These are phyloP conservation scores for Scatophagus argus DNA, from an alignment of 2,113 vertebrate species.

Conservation along the genomic window DNA sequence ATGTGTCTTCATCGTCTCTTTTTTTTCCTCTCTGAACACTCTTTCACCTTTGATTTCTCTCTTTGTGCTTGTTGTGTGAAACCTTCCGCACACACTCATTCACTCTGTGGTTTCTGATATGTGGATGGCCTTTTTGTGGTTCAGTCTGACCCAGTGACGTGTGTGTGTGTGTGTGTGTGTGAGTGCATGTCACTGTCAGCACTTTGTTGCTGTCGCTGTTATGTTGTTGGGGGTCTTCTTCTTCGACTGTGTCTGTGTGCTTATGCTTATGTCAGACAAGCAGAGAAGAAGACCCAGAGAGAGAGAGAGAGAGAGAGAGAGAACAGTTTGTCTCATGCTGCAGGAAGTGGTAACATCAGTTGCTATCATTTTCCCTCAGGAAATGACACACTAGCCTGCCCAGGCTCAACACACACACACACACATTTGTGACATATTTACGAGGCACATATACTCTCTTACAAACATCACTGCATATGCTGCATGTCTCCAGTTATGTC, in stretches of 20 bases:
- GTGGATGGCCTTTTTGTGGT: background rate
- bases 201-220: too few relatives aligned
- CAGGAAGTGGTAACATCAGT: constrained; percentile 79
- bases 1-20: background rate
- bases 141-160: constrained; percentile 1
- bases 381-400: constrained; percentile 76
- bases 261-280: background rate
- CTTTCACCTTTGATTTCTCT: background rate
- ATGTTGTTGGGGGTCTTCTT: too few relatives aligned
- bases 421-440: constrained; percentile 22
- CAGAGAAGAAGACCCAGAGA: background rate
- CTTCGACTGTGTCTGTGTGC: background rate
- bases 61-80: too few relatives aligned
- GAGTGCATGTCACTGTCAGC: constrained; percentile 8
- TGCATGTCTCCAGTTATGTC: background rate
- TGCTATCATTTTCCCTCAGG: constrained; percentile 73
- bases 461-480: background rate
- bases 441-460: background rate
- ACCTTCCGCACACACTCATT: background rate
- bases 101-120: constrained; percentile 8
- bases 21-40: background rate
- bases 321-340: constrained; percentile 41
- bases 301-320: constrained; percentile 1
- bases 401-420: constrained; percentile 16
- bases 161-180: background rate